Evolutionary conservation across 2,797 vertebrate genomes (phyloP), one percentile per base, ranked within the genome.

Genomic region (Arremon aurantiirostris): DNA sequence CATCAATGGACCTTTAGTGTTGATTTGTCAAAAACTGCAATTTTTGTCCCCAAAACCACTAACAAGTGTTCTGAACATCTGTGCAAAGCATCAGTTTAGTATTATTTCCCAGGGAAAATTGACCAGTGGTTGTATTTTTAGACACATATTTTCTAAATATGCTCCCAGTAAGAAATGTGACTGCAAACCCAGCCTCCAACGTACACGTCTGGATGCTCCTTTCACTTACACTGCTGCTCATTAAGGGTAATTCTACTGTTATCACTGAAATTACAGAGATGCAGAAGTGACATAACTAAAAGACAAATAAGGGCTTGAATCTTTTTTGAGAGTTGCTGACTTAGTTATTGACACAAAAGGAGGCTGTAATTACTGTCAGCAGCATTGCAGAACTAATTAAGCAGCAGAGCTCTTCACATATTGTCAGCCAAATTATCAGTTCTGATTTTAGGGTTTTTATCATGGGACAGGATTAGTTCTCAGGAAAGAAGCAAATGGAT

Each of bases 381-480:
- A 95, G 89, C 63, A 71, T 22, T 84, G 68, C 86, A 92, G 94
- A 94, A 82, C 78, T 90, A 92, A 91, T 89, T 89, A 93, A 89
- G 52, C 28, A 28, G 81, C 55, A 89, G 84, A 91, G 60, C 52
- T 52, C 22, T 94, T 93, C 23, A n/a, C 13, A 12, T 76, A 66
- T 69, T 91, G 78, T 93, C 94, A 84, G 71, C 42, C 81, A 94
- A 96, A 96, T 93, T 63, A 85, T 69, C 56, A 56, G 78, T 86
- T 90, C 77, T 78, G 77, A 68, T 88, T 90, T 88, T 80, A 91
- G 72, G 69, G 61, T 52, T 82, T 86, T 71, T 90, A 64, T 77
- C 80, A 35, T 56, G 46, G 79, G 35, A 59, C 26, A 46, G 23
- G 42, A 53, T 78, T 90, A 71, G 23, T 82, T 76, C 72, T 70